Percentiles rank a stretch among this genome's conserved stretches.
Evolutionary conservation across 23 tunicate species (phyloP).

Genomic region (Diplosoma virens): DNA sequence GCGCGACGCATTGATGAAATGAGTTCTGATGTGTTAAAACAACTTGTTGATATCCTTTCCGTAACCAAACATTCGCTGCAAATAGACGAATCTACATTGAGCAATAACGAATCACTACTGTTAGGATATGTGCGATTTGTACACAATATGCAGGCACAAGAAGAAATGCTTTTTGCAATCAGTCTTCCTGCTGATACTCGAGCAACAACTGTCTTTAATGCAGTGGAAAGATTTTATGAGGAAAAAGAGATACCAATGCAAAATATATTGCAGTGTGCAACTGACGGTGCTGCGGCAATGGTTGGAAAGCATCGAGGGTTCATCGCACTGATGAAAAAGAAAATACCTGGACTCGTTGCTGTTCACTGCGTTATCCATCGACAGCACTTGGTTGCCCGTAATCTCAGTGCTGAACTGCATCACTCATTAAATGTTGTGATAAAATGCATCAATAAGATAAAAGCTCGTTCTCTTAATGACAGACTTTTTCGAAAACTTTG

Average conservation of each 20-base stretch:
- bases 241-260: constrained; percentile 29
- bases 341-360: constrained; percentile 15
- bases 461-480: constrained; percentile 43
- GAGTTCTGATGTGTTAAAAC: constrained; percentile 21
- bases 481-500: constrained; percentile 38
- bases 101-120: constrained; percentile 10
- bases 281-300: constrained; percentile 57
- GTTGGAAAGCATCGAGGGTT: constrained; percentile 45
- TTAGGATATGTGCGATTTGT: constrained; percentile 34
- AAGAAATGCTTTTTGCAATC: constrained; percentile 46
- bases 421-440: constrained; percentile 31
- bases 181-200: constrained; percentile 41
- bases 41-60: constrained; percentile 22
- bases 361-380: constrained; percentile 40
- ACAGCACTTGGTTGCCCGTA: constrained; percentile 34
- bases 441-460: constrained; percentile 31
- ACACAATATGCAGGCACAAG: constrained; percentile 16
- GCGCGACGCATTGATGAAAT: constrained; percentile 22
- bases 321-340: constrained; percentile 23
- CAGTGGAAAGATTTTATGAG: constrained; percentile 17
- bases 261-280: constrained; percentile 49
- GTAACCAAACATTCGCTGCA: constrained; percentile 16
- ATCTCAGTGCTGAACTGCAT: constrained; percentile 36
- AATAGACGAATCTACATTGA: constrained; percentile 26
- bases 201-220: constrained; percentile 39